phyloP scores from a whole-genome alignment of 2,888 invertebrate species.

The Rhingia rostrata region DNA sequence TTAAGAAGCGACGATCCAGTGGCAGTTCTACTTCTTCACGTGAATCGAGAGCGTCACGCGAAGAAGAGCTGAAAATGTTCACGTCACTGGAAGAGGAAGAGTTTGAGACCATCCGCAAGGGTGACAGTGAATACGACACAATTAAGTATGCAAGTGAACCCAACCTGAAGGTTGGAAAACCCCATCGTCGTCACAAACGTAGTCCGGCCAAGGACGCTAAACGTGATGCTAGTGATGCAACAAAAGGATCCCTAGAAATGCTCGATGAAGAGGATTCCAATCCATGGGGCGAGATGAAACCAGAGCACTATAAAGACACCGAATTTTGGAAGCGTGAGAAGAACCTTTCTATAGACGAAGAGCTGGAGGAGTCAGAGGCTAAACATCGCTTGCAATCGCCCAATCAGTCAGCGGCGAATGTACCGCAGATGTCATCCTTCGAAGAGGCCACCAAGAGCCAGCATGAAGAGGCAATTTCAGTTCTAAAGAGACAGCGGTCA shows the following conservation, averaged over 20 bases:
- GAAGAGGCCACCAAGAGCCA: slow-evolving; percentile 82
- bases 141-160: slow-evolving; percentile 81
- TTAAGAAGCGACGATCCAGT: slow-evolving; percentile 86
- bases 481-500: slow-evolving; percentile 77
- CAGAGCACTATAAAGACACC: slow-evolving; percentile 81
- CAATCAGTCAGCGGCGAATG: slow-evolving; percentile 74
- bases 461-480: slow-evolving; percentile 79
- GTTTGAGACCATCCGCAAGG: slow-evolving; percentile 82
- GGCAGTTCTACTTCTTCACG: slow-evolving; percentile 84
- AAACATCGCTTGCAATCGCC: slow-evolving; percentile 54
- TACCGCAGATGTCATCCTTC: slow-evolving; percentile 81
- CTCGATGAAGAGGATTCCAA: slow-evolving; percentile 80
- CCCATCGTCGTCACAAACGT: slow-evolving; percentile 80
- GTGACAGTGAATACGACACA: slow-evolving; percentile 79
- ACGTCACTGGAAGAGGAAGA: slow-evolving; percentile 87
- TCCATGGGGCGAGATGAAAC: slow-evolving; percentile 82
- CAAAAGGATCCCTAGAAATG: slow-evolving; percentile 78
- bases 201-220: slow-evolving; percentile 80
- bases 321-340: slow-evolving; percentile 82
- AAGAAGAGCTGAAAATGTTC: slow-evolving; percentile 86
- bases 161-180: slow-evolving; percentile 78
- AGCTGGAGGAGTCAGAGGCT: slow-evolving; percentile 78
- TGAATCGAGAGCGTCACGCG: slow-evolving; percentile 86
- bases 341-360: slow-evolving; percentile 81
- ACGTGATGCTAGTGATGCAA: slow-evolving; percentile 71